Conservation (phyloP, 1,140 invertebrate species). For the Drosophila gunungcola region DNA sequence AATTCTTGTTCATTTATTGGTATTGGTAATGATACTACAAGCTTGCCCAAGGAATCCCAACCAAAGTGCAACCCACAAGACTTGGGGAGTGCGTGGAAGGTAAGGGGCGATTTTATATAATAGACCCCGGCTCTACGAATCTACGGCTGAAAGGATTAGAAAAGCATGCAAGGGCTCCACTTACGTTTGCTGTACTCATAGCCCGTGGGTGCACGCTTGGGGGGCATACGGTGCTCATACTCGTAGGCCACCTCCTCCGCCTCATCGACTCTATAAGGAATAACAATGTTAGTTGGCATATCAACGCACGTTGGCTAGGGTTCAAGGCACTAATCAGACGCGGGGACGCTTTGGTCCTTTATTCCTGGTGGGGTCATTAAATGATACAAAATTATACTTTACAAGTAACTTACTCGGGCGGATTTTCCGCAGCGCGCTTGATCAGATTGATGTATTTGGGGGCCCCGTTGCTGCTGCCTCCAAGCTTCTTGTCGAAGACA, state of each 20-base stretch:
- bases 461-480: conserved; percentile 47
- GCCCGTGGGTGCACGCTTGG: conserved; percentile 61
- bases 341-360: neutral
- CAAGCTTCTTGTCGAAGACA: conserved; percentile 75
- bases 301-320: neutral
- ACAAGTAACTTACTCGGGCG: conserved; percentile 81
- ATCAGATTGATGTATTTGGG: conserved; percentile 70
- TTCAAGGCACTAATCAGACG: conserved; percentile 12
- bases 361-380: conserved; percentile 27
- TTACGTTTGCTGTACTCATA: conserved; percentile 78
- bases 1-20: conserved; percentile 23
- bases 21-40: conserved; percentile 6
- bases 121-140: neutral
- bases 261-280: conserved; percentile 67
- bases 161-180: conserved; percentile 22
- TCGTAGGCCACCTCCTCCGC: conserved; percentile 70
- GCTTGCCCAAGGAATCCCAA: conserved; percentile 27
- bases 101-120: neutral
- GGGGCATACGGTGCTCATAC: conserved; percentile 66
- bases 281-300: conserved; percentile 2
- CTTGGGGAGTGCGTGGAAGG: neutral
- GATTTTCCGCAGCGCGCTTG: conserved; percentile 74
- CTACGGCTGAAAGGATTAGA: conserved; percentile 1
- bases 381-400: conserved; percentile 77
- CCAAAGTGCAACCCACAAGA: conserved; percentile 13